These are phyloP conservation scores for Callopanchax toddi DNA, from an alignment of 2,113 vertebrate genomes.

Conservation along the genomic window DNA sequence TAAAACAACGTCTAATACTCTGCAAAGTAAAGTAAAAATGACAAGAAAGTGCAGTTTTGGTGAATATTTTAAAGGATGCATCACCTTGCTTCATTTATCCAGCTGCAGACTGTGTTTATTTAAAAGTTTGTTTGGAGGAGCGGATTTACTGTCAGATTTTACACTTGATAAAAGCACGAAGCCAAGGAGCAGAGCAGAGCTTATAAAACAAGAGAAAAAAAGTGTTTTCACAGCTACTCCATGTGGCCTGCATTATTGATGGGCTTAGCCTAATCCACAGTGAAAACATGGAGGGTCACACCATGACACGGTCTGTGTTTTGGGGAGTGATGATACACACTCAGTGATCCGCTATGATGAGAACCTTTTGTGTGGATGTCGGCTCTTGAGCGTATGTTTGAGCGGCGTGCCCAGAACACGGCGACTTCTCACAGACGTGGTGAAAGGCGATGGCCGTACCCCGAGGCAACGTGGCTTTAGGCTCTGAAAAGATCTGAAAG, in stretches of 20 bases:
- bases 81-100: conserved; percentile 26
- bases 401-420: not conserved
- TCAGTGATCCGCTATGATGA: conserved; percentile 19
- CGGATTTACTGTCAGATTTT: conserved; percentile 24
- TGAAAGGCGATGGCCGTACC: conserved; percentile 14
- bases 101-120: conserved; percentile 11
- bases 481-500: conserved; percentile 30
- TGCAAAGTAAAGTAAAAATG: conserved; percentile 21
- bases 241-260: conserved; percentile 67
- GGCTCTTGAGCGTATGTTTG: conserved; percentile 29
- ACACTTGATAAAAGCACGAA: conserved; percentile 3
- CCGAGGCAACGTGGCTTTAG: conserved; percentile 23
- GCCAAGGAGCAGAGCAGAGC: conserved; percentile 23
- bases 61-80: conserved; percentile 10
- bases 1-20: not conserved
- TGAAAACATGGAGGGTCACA: conserved; percentile 51
- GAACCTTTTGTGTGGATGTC: conserved; percentile 27
- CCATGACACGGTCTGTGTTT: conserved; percentile 49
- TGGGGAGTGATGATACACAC: conserved; percentile 24
- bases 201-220: conserved; percentile 49
- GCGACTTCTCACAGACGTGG: conserved; percentile 17
- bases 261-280: conserved; percentile 46
- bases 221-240: conserved; percentile 58
- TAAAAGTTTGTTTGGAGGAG: conserved; percentile 8
- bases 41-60: conserved; percentile 37